Evolutionary conservation across 2,888 invertebrate species (phyloP).

Genomic region (Cantharis nigra): DNA sequence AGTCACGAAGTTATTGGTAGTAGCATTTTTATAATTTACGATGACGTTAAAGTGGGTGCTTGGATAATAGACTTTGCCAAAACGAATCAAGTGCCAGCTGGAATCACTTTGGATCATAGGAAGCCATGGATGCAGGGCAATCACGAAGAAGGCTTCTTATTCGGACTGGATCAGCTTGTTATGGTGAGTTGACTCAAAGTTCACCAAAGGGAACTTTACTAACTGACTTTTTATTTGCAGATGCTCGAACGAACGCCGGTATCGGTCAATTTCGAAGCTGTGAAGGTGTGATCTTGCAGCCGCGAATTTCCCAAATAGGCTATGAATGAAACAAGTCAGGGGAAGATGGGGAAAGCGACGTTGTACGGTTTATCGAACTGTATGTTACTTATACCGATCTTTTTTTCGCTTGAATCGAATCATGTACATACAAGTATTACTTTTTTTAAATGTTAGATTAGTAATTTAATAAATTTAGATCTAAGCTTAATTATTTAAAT

Average conservation of each 20-base stretch:
- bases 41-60: slow-evolving; percentile 83
- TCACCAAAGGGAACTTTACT: background rate
- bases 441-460: background rate
- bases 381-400: background rate
- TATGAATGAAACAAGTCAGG: background rate
- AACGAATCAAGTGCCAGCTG: slow-evolving; percentile 75
- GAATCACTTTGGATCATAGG: slow-evolving; percentile 75
- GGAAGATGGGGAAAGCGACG: background rate
- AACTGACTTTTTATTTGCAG: background rate
- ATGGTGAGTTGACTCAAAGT: slow-evolving; percentile 58
- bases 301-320: background rate
- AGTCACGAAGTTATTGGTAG: slow-evolving; percentile 92
- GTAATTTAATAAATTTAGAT: background rate
- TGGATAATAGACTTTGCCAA: slow-evolving; percentile 99
- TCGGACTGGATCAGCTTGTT: slow-evolving; percentile 91
- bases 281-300: background rate
- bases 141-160: slow-evolving; percentile 93
- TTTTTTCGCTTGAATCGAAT: background rate
- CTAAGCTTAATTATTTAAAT: background rate
- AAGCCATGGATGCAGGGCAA: slow-evolving; percentile 89
- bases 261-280: background rate
- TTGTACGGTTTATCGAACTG: background rate
- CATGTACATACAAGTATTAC: background rate
- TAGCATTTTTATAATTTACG: slow-evolving; percentile 92
- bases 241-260: slow-evolving; percentile 32